Evolutionary conservation across 2,113 vertebrate genomes (phyloP), one percentile per base, ranked within the genome.

Genomic region (Sinosuthora webbiana): DNA sequence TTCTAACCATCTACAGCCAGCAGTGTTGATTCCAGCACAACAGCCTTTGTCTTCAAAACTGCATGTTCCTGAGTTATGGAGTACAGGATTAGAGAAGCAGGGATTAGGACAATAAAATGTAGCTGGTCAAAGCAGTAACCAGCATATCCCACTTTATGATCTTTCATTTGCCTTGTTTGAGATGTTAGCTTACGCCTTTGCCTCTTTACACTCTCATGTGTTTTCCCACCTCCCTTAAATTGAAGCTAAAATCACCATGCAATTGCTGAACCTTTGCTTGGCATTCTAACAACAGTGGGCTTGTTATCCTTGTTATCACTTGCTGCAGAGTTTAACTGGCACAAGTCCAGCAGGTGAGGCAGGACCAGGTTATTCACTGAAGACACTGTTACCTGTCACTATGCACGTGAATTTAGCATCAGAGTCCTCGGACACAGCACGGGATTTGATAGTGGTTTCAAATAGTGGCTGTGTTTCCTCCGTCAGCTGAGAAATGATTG

Each of bases 401-500:
- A 99, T 98, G 97, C 99, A 99, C 81, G 98, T 98, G 98, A 99
- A 99, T 97, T 98, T 99, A 94, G 99, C 99, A 67, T 99, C 99
- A 89, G 98, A 98, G 91, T 99, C 98, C 96, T 99, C 98, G 18
- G 99, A 99, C 87, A 99, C 99, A 56, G 99, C 98, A 78, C 98
- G 99, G 81, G 99, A 99, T 97, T 99, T 99, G 96, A 99, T 97
- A 13, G 99, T 99, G 90, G 98, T 99, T 95, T 99, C 99, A 93
- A 99, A 99, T 22, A 98, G 97, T 2, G 99, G 99, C 96, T 99
- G 99, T 64, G 99, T 99, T 95, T 99, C 99, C 70, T 99, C 99
- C 9, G 99, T 99, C 95, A 99, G 98, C 96, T 99, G 99, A 93
- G 99, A 98, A 97, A 99, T 99, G 95, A 99, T 98, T 68, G 98